Evolutionary conservation across 2,888 invertebrate genomes (phyloP).

Genomic region (Iphiclides podalirius): DNA sequence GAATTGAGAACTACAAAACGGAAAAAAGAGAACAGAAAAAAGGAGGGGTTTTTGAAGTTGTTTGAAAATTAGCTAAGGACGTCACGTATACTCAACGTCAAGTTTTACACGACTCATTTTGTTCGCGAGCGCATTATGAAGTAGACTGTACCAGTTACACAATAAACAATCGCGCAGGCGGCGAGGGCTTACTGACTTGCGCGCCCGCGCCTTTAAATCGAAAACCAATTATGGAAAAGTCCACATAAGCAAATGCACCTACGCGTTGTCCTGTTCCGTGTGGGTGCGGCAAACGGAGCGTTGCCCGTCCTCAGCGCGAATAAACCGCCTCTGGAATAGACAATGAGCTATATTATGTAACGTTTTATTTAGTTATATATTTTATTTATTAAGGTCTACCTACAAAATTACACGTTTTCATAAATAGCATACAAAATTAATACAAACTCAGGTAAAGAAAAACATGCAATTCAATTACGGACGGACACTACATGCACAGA

Average conservation of each 20-base stretch:
- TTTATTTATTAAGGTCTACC: no score
- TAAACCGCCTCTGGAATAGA: constrained; percentile 5
- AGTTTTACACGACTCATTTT: neutral
- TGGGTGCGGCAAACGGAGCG: constrained; percentile 5
- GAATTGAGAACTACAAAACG: no score
- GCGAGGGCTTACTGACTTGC: constrained; percentile 28
- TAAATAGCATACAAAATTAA: no score
- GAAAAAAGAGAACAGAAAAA: no score
- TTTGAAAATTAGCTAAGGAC: no score
- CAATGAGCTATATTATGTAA: neutral
- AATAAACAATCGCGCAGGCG: constrained; percentile 12
- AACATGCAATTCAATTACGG: no score
- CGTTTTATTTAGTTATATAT: no score
- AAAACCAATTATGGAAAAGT: constrained; percentile 77
- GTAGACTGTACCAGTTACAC: neutral
- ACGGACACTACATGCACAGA: no score
- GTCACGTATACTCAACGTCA: no score
- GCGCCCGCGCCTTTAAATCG: constrained; percentile 39
- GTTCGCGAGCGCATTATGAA: neutral
- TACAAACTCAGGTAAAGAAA: no score
- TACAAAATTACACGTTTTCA: no score
- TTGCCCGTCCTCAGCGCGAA: neutral
- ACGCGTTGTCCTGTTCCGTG: constrained; percentile 46
- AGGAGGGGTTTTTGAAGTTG: no score
- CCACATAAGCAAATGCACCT: constrained; percentile 50